These are phyloP conservation scores for Trichomalopsis sarcophagae DNA, from an alignment of 1,140 invertebrate genomes.

Conservation along the genomic window DNA sequence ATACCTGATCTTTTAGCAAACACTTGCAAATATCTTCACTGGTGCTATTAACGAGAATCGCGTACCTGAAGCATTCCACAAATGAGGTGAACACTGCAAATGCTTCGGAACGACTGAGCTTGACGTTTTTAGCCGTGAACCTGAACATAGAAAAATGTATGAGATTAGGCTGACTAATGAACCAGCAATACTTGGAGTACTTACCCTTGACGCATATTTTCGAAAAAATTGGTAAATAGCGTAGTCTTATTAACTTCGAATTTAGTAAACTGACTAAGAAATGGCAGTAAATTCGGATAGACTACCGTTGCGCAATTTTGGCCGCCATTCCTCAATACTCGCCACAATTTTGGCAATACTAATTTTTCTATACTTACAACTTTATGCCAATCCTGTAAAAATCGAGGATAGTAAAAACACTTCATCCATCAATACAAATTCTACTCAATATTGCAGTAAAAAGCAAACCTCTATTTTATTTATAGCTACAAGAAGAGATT, in stretches of 20 bases:
- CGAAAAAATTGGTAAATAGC: conserved; percentile 83
- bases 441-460: conserved; percentile 59
- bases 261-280: conserved; percentile 82
- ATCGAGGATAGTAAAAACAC: conserved; percentile 36
- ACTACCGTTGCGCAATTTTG: conserved; percentile 81
- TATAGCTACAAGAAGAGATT: conserved; percentile 78
- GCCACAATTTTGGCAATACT: conserved; percentile 82
- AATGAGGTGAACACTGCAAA: conserved; percentile 79
- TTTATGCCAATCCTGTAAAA: conserved; percentile 81
- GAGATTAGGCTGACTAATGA: not conserved
- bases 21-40: conserved; percentile 68
- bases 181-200: not conserved
- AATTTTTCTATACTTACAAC: conserved; percentile 82
- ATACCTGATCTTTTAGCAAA: conserved; percentile 68
- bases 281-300: conserved; percentile 84
- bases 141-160: conserved; percentile 32
- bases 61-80: conserved; percentile 83
- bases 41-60: conserved; percentile 72
- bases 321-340: conserved; percentile 80
- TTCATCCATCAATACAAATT: conserved; percentile 18
- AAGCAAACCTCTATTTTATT: conserved; percentile 76
- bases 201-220: conserved; percentile 80
- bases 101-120: conserved; percentile 78
- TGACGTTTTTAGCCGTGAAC: conserved; percentile 74
- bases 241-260: conserved; percentile 74